Base-by-base conservation (phyloP, 2,797 vertebrate species). In the Lepus townsendii region DNA sequence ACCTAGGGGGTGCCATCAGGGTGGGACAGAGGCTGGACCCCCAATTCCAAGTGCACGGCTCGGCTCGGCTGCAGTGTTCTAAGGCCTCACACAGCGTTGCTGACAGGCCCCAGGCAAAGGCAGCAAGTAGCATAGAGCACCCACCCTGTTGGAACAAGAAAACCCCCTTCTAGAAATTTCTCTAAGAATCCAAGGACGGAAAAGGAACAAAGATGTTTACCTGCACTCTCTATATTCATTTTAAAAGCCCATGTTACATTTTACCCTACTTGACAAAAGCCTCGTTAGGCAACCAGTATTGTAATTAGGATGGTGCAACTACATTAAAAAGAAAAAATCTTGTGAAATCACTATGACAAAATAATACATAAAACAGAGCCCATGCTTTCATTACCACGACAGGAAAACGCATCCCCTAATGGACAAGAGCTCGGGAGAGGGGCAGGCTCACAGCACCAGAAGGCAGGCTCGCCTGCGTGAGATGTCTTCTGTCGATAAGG, bases 241-340 rank as follows among this genome's bases (percentile, higher is more conserved):
- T 83, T 50, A 69, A 93, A 89, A 72, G 27, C 63, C 89, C 57
- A 79, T 88, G 94, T 73, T 16, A 88, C 50, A 86, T 42, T 27
- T 14, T 5, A 52, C 47, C 11, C 47, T 57, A 57, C 32, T 75
- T 84, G 35, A 52, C 52, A 86, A 80, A 75, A 73, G 13, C 42
- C 42, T 47, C 72, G 13, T 35, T 68, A 84, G 83, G 63, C 60
- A 90, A 89, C 14, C 73, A 94, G 77, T 82, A 90, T 80, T 79
- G 75, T 54, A 22, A 69, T 71, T 57, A 83, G 47, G 63, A 73
- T 27, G 72, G 6, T 47, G 6, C 4, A 90, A 84, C 62, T 72
- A 79, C 30, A 66, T 50, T 72, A 77, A 57, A 30, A 62, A 47
- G 85, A 42, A 47, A 92, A 76, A 71, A 82, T 26, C 42, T 47